Evolutionary conservation across 2,113 vertebrate species (phyloP).

Genomic region (Equus przewalskii): DNA sequence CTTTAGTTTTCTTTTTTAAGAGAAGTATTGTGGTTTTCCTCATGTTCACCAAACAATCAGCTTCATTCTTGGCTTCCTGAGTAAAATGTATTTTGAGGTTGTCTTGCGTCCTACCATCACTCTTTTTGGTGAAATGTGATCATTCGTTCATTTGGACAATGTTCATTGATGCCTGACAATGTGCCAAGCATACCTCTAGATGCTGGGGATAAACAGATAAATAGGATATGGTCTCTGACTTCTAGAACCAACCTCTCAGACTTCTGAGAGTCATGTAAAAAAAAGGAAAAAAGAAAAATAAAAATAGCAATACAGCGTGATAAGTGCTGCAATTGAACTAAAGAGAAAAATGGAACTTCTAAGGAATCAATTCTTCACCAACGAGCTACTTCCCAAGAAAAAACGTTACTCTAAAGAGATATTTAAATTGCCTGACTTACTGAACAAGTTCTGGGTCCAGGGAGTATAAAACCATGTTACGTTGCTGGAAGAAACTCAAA

Average conservation of each 20-base stretch:
- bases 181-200: slow-evolving; percentile 1
- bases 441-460: not conserved
- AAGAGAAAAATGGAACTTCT: slow-evolving; percentile 42
- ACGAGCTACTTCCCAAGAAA: slow-evolving; percentile 10
- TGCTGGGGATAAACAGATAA: not conserved
- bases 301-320: not conserved
- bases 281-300: not conserved
- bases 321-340: slow-evolving; percentile 15
- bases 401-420: slow-evolving; percentile 45
- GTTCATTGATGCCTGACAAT: not conserved
- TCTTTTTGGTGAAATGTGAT: not conserved
- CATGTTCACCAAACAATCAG: not conserved
- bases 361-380: slow-evolving; percentile 56
- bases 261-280: not conserved
- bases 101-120: not conserved
- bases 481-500: slow-evolving; percentile 24
- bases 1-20: not conserved
- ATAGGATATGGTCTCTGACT: slow-evolving; percentile 20
- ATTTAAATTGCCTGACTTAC: slow-evolving; percentile 34
- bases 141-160: not conserved
- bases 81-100: not conserved
- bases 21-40: slow-evolving; percentile 17
- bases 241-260: not conserved
- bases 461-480: not conserved
- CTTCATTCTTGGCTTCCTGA: not conserved